Evolutionary conservation across 1,140 invertebrate species (phyloP).

Genomic region (Andricus grossulariae): DNA sequence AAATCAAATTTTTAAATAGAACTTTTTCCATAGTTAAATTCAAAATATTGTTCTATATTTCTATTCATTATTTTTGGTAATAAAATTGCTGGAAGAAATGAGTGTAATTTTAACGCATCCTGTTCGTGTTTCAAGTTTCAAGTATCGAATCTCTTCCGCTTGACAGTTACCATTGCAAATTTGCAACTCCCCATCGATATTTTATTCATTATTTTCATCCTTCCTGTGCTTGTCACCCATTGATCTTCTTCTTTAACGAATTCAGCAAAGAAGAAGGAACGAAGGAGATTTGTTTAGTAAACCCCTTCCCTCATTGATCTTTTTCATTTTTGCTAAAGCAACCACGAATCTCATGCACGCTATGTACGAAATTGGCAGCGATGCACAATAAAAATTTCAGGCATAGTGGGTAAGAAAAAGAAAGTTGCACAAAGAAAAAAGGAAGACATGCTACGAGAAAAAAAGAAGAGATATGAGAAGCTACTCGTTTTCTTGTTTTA

Average conservation of each 20-base stretch:
- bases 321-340: not conserved
- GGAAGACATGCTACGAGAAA: not conserved
- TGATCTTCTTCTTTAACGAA: not conserved
- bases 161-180: not conserved
- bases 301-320: not conserved
- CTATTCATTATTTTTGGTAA: not conserved
- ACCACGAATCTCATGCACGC: constrained; percentile 14
- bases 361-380: constrained; percentile 11
- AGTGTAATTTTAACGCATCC: not conserved
- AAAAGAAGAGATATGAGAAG: constrained; percentile 35
- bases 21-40: not conserved
- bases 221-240: not conserved
- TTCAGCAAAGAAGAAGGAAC: not conserved
- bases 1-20: no score
- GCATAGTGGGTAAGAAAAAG: constrained; percentile 36
- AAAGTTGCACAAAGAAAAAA: constrained; percentile 36
- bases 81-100: not conserved
- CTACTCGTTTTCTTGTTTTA: constrained; percentile 12
- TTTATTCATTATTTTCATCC: constrained; percentile 4
- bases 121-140: not conserved
- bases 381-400: constrained; percentile 11
- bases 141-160: not conserved
- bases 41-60: not conserved
- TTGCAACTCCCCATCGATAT: not conserved
- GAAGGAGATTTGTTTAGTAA: not conserved